Evolutionary conservation across 35 echinoderm and acorn worm genomes (phyloP).

Genomic region (Antedon bifida): DNA sequence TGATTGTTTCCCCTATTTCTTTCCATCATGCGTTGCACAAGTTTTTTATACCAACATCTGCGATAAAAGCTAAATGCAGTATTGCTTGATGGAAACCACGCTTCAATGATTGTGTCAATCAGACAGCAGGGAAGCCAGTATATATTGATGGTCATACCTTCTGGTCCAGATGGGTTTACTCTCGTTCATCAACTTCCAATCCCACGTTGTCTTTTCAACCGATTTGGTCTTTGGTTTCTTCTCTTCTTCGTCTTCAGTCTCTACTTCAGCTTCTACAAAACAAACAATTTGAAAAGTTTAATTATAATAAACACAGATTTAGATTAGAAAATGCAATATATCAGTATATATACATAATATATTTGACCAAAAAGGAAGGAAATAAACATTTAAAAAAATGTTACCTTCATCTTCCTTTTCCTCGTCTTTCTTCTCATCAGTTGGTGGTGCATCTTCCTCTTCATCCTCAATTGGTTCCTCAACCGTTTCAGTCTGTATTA

Average conservation of each 20-base stretch:
- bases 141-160: slow-evolving; percentile 21
- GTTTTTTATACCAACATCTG: no score
- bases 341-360: background rate
- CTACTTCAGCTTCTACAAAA: slow-evolving; percentile 70
- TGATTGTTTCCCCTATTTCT: no score
- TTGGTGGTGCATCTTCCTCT: slow-evolving; percentile 33
- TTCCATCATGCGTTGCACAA: no score
- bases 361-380: background rate
- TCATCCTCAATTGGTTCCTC: slow-evolving; percentile 99
- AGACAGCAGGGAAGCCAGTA: no score
- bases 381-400: background rate
- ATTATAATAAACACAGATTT: no score
- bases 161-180: slow-evolving; percentile 99
- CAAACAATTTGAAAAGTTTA: background rate
- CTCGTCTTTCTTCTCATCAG: slow-evolving; percentile 19
- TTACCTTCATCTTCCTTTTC: slow-evolving; percentile 49
- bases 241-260: slow-evolving; percentile 76
- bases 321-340: no score
- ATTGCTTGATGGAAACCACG: no score
- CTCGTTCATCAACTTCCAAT: slow-evolving; percentile 90
- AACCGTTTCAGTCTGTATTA: slow-evolving; percentile 71
- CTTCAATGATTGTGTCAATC: no score
- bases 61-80: no score
- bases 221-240: slow-evolving; percentile 87
- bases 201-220: slow-evolving; percentile 98